Percentiles rank a stretch among this genome's conserved stretches.
Conservation (phyloP, 2,797 vertebrate species). For the Mionectes olivaceus region DNA sequence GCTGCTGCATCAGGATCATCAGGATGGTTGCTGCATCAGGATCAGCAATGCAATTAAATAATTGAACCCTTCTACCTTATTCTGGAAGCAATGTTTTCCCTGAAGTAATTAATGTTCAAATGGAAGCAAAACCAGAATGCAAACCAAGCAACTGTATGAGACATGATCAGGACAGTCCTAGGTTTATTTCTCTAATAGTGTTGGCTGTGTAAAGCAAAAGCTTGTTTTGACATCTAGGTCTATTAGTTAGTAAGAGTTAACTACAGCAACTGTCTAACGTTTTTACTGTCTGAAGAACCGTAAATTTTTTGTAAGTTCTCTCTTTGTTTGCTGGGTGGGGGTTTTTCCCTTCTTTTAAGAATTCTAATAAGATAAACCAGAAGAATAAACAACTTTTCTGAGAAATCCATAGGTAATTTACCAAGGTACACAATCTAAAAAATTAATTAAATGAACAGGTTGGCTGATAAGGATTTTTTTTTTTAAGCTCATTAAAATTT, state of each 20-base stretch:
- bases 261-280: background rate
- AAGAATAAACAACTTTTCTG: background rate
- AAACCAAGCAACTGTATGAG: background rate
- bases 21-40: background rate
- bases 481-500: background rate
- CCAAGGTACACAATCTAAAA: background rate
- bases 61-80: background rate
- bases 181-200: background rate
- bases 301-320: background rate
- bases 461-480: background rate
- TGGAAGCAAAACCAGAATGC: background rate
- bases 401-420: background rate
- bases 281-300: background rate
- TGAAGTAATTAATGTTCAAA: slow-evolving; percentile 13
- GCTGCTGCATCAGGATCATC: background rate
- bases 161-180: background rate
- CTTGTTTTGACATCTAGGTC: background rate
- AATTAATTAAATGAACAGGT: background rate
- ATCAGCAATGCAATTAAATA: slow-evolving; percentile 18
- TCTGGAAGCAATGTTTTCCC: background rate
- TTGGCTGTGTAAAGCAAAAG: background rate
- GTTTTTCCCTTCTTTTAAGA: background rate
- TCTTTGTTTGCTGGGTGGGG: accelerated
- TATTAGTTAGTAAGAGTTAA: background rate
- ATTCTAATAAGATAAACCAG: background rate